These are phyloP conservation scores for Microchrysa polita DNA, from an alignment of 2,888 invertebrate genomes.

Conservation along the genomic window DNA sequence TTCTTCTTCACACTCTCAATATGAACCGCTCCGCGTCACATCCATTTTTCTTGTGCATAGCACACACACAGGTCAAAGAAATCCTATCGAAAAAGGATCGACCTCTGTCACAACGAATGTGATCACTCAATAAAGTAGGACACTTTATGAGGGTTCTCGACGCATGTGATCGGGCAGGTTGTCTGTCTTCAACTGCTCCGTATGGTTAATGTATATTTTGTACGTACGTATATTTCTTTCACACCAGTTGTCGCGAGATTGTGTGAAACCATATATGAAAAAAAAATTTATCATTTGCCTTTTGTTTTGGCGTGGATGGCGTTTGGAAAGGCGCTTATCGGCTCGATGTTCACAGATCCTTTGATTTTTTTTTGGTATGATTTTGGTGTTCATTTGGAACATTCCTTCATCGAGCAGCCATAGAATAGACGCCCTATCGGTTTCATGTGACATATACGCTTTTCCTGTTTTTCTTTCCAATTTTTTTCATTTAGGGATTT, in stretches of 20 bases:
- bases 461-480: too few species aligned
- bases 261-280: neutral
- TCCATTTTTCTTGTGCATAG: too few species aligned
- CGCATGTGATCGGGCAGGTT: too few species aligned
- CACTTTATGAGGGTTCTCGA: constrained; percentile 47
- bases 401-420: constrained; percentile 24
- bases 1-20: too few species aligned
- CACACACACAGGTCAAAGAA: too few species aligned
- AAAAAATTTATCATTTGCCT: constrained; percentile 14
- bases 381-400: constrained; percentile 31
- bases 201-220: neutral
- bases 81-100: constrained; percentile 24
- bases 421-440: constrained; percentile 32
- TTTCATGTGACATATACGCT: constrained; percentile 22
- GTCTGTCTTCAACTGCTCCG: too few species aligned
- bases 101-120: constrained; percentile 47
- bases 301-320: neutral
- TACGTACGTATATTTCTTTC: too few species aligned
- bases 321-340: constrained; percentile 45
- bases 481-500: too few species aligned
- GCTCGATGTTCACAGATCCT: neutral
- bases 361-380: constrained; percentile 10
- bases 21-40: too few species aligned
- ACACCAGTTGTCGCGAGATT: constrained; percentile 11
- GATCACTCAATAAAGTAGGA: constrained; percentile 49